Base-by-base conservation (phyloP, 2,113 vertebrate species). In the Mus spicilegus region DNA sequence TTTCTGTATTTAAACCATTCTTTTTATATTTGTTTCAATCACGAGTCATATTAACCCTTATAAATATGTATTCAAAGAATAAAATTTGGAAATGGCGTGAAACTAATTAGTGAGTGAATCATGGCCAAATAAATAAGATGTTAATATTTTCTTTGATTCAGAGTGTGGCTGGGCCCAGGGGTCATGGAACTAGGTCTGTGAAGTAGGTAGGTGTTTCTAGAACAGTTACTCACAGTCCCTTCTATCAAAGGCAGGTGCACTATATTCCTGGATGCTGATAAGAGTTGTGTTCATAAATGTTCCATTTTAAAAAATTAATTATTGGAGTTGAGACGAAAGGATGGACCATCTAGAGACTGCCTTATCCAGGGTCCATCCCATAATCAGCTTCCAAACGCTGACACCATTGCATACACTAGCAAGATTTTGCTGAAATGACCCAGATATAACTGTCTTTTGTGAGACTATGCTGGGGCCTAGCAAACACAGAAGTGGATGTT, bases 31-130 rank as follows among this genome's bases (percentile, higher is more conserved):
- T 93, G 93, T 94, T 93, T 84, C 75, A 86, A 54, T 80, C 7
- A 19, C 36, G 2, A 81, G 5, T 69, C 80, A 88, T 8, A 54
- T 89, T 75, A 94, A 91, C 33, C 58, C 70, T 88, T 91, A 19
- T 77, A 65, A 96, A 90, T 39, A 46, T 49, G 17, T 26, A 93
- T 92, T 94, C 92, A 77, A 7, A 75, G 26, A 96, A 93, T n/a
- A 39, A 67, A 72, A 81, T 80, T 91, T 96, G 0, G 28, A 87
- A 96, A 90, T 3, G 30, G 33, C 33, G 0, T 39, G 42, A 63
- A 91, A 81, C 75, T 14, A 86, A 17, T 90, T 24, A 36, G 54
- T 70, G 26, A 70, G 30, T 72, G 69, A 96, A 92, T n/a, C 19
- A 61, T 61, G 24, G 72, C 89, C 63, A 56, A 91, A 4, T 42